Conservation (phyloP, 35 echinoderm and acorn worm genomes). For the Apostichopus japonicus region DNA sequence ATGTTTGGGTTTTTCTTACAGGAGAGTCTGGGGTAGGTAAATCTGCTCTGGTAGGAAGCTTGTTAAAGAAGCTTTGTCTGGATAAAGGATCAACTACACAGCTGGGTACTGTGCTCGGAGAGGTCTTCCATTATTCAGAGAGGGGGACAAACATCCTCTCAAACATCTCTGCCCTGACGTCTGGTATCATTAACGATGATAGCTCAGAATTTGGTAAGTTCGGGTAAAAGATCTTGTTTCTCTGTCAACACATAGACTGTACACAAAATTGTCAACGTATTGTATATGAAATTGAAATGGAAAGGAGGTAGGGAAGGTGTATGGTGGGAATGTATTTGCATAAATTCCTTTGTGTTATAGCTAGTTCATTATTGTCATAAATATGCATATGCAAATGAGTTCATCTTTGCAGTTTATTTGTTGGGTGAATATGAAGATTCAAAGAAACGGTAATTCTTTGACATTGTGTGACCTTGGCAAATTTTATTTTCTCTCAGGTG, state of each 20-base stretch:
- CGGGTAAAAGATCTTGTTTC: neutral
- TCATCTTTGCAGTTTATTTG: too few relatives aligned
- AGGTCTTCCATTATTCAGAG: slow-evolving; percentile 97
- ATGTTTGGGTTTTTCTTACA: neutral
- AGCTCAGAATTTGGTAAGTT: slow-evolving; percentile 67
- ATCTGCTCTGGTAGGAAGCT: slow-evolving; percentile 77
- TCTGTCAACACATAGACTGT: neutral
- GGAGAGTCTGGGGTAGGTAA: slow-evolving; percentile 99
- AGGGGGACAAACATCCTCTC: slow-evolving; percentile 94
- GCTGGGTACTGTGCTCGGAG: slow-evolving; percentile 88
- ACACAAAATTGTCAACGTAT: too few relatives aligned
- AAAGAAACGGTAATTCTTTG: too few relatives aligned
- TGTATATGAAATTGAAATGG: too few relatives aligned
- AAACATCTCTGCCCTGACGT: slow-evolving; percentile 88
- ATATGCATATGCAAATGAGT: too few relatives aligned
- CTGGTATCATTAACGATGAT: slow-evolving; percentile 80
- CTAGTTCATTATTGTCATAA: too few relatives aligned
- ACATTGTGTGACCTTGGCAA: too few relatives aligned
- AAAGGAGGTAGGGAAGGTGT: too few relatives aligned
- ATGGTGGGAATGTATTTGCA: too few relatives aligned
- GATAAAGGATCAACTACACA: slow-evolving; percentile 84
- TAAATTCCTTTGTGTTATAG: too few relatives aligned
- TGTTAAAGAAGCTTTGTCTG: slow-evolving; percentile 75
- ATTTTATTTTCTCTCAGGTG: slow-evolving; percentile 9
- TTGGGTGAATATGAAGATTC: too few relatives aligned